Base-by-base conservation (phyloP, 2,113 vertebrate genomes). In the Ranitomeya imitator region DNA sequence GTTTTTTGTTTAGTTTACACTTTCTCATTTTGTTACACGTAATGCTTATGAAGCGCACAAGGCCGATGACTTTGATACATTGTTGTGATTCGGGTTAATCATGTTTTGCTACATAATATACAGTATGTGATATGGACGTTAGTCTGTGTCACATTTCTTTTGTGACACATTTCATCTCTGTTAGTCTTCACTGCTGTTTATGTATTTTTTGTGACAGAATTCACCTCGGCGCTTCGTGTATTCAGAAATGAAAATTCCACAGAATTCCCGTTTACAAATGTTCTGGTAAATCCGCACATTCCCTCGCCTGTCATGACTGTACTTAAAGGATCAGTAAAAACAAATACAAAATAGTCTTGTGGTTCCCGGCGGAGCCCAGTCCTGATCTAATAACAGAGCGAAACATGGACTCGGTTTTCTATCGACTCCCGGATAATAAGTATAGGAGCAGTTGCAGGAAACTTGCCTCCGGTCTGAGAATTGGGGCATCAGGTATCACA, bases 301-400 rank as follows among this genome's bases (percentile, higher is more conserved):
- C 67, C 67, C 67, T 26, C 12, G 21, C 23, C 67, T 71, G 21
- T 31, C 67, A 26, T 71, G 67, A 71, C 12, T 71, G 61, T 26
- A 26, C 15, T 71, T 71, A 71, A 31, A 71, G 21, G 67, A 71
- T 31, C 67, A 71, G 23, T 31, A 31, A 71, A 71, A 11, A 71
- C 67, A 71, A 71, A 67, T 67, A 67, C 6, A 67, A 23, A 67
- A 67, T n/a, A n/a, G 7, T 67, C 13, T 11, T 11, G 67, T 14
- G 83, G 77, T 60, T 78, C 74, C 15, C 23, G 15, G 16, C 37
- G 18, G 16, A 11, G 16, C 19, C 21, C 45, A 23, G 51, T 79
- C 77, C 55, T 79, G 52, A 57, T 79, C 21, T 52, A 79, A 57
- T 79, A 79, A 79, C 9, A 79, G 37, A n/a, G 18, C 51, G 21